Evolutionary conservation across 2,113 vertebrate genomes (phyloP).

Genomic region (Penelope pileata): DNA sequence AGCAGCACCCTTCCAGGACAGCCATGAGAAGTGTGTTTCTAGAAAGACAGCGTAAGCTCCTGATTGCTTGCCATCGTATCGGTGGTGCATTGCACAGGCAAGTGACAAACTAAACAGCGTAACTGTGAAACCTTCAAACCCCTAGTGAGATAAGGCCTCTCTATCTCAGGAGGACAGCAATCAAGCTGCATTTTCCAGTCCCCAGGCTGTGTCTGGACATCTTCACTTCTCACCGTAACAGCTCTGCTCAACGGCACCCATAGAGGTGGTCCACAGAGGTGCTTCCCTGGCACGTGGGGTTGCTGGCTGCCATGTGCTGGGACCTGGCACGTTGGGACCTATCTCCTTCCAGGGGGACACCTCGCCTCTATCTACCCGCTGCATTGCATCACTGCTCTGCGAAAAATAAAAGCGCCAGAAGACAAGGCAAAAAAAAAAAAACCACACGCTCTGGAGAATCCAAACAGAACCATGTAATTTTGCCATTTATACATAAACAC

Average conservation of each 20-base stretch:
- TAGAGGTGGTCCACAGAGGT: too few species aligned
- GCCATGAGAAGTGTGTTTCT: background rate
- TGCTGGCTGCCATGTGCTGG: too few species aligned
- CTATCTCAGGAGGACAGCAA: slow-evolving; percentile 11
- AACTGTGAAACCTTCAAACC: slow-evolving; percentile 32
- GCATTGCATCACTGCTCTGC: background rate
- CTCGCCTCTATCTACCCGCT: background rate
- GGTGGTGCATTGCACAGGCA: background rate
- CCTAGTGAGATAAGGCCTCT: slow-evolving; percentile 3
- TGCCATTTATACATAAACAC: background rate
- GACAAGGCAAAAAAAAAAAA: background rate
- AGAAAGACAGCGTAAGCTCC: background rate
- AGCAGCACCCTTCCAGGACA: background rate
- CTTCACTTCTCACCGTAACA: slow-evolving; percentile 10
- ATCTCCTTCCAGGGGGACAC: background rate
- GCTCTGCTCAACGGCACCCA: background rate
- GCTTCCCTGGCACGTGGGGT: too few species aligned
- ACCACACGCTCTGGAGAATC: background rate
- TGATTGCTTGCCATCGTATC: background rate
- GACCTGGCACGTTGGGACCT: too few species aligned
- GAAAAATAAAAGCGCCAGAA: background rate
- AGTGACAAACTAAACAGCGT: background rate
- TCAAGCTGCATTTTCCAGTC: slow-evolving; percentile 41
- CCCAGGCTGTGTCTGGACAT: slow-evolving; percentile 19
- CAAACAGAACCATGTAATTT: background rate